These are phyloP conservation scores for Automeris io DNA, from an alignment of 2,888 invertebrate genomes.

Conservation along the genomic window DNA sequence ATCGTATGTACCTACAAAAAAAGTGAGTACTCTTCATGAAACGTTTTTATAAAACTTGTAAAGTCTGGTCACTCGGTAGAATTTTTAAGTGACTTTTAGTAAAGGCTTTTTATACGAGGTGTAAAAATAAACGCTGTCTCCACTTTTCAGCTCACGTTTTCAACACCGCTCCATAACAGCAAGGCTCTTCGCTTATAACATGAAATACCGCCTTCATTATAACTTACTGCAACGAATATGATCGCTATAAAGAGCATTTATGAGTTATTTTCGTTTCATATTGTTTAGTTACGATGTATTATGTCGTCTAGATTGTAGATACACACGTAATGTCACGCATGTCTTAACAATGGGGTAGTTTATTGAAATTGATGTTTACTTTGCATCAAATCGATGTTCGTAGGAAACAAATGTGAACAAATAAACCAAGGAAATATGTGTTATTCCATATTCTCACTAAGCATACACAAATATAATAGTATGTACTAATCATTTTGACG, in stretches of 20 bases:
- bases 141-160: conserved; percentile 60
- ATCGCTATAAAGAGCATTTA: conserved; percentile 42
- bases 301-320: conserved; percentile 32
- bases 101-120: conserved; percentile 48
- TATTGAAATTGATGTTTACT: conserved; percentile 15
- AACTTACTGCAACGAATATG: conserved; percentile 58
- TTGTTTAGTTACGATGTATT: conserved; percentile 35
- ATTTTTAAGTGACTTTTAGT: conserved; percentile 30
- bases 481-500: too few species aligned
- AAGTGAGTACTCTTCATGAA: not conserved
- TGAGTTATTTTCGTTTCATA: conserved; percentile 34
- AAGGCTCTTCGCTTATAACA: conserved; percentile 49
- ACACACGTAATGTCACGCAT: conserved; percentile 27
- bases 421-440: too few species aligned
- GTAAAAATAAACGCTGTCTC: conserved; percentile 52
- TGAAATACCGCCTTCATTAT: conserved; percentile 63
- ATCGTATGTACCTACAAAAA: not conserved
- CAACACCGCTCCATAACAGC: conserved; percentile 51
- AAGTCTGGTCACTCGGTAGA: conserved; percentile 16
- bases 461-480: too few species aligned
- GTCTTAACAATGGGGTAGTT: conserved; percentile 20
- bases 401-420: too few species aligned
- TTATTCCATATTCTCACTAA: too few species aligned
- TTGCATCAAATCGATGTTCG: too few species aligned
- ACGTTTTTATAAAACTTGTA: not conserved